Percentiles rank a stretch among this genome's conserved stretches.
These are phyloP conservation scores for Clavelina lepadiformis DNA, from an alignment of 23 tunicate species.

Conservation along the genomic window DNA sequence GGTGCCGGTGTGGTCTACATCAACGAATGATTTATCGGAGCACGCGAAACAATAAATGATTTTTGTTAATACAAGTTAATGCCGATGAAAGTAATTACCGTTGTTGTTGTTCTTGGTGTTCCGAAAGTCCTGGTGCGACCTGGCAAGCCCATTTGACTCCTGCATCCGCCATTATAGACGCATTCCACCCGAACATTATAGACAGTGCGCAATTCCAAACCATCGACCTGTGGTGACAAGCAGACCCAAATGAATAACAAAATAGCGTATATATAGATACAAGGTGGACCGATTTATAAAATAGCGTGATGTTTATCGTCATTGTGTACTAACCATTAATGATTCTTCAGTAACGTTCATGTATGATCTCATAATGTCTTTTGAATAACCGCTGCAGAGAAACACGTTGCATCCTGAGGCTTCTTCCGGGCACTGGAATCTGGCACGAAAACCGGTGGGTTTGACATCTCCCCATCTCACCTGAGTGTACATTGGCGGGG, in stretches of 20 bases:
- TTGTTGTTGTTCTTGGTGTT: conserved; percentile 33
- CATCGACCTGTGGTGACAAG: conserved; percentile 12
- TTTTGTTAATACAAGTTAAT: not conserved
- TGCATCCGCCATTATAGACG: conserved; percentile 7
- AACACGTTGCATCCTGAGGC: conserved; percentile 18
- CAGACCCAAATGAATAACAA: not conserved
- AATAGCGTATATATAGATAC: not conserved
- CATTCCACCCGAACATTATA: conserved; percentile 45
- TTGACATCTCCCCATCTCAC: conserved; percentile 19
- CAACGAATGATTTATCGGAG: not conserved
- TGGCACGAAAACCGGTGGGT: conserved; percentile 2
- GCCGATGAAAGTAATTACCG: not conserved
- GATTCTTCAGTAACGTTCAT: not conserved
- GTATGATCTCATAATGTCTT: not conserved
- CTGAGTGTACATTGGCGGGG: conserved; percentile 8
- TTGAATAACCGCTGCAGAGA: not conserved
- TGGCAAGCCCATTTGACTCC: conserved; percentile 27
- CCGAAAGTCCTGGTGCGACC: conserved; percentile 40
- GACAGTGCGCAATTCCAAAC: conserved; percentile 5
- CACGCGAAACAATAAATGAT: not conserved
- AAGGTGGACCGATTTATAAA: not conserved
- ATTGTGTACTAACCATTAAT: conserved; percentile 1
- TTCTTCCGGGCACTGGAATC: not conserved
- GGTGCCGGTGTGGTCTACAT: conserved; percentile 16
- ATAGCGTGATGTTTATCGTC: not conserved